Evolutionary conservation across 2,113 vertebrate genomes (phyloP).

Genomic region (Actinemys pallida): DNA sequence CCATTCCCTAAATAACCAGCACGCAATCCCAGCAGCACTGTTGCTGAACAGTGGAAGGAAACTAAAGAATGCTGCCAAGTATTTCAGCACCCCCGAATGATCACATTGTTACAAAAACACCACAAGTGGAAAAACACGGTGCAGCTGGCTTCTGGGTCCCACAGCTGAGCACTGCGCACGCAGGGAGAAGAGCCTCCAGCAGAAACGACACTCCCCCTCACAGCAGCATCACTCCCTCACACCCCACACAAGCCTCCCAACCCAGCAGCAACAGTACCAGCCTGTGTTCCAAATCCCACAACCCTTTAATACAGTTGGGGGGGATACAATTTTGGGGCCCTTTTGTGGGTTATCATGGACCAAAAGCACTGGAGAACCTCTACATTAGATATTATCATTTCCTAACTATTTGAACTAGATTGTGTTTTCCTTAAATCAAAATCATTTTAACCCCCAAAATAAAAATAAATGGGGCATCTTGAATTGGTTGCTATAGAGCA

Average conservation of each 20-base stretch:
- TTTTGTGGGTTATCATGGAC: not conserved
- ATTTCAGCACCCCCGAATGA: not conserved
- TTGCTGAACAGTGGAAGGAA: not conserved
- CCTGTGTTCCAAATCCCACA: not conserved
- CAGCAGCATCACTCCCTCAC: not conserved
- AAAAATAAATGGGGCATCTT: not conserved
- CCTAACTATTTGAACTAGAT: not conserved
- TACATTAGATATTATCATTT: not conserved
- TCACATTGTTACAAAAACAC: not conserved
- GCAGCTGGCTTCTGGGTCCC: not conserved
- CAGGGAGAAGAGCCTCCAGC: not conserved
- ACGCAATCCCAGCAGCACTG: not conserved
- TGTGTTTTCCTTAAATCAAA: not conserved
- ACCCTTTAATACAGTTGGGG: not conserved
- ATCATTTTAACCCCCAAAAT: not conserved
- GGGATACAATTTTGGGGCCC: not conserved
- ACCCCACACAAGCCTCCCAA: not conserved
- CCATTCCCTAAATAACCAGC: not conserved
- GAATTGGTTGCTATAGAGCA: not conserved
- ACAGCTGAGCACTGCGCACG: not conserved
- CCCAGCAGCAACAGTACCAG: not conserved
- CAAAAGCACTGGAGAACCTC: not conserved
- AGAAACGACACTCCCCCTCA: not conserved
- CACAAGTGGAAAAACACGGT: not conserved
- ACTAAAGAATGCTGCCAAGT: not conserved